Evolutionary conservation across 1,140 invertebrate genomes (phyloP), one percentile per base, ranked within the genome.

Genomic region (Atta texana): DNA sequence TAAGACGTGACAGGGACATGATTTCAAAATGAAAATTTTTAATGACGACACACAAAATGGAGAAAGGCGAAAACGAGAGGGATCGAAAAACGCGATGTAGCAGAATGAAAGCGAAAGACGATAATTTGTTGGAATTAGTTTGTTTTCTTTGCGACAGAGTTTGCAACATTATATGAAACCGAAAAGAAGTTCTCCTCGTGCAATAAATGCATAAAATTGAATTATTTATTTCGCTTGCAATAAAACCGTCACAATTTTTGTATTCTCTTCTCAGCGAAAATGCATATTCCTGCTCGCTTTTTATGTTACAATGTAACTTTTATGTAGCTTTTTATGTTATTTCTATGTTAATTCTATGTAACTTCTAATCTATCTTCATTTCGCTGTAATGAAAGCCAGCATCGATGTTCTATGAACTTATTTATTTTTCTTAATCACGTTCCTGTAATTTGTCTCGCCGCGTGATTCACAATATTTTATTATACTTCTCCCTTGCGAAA

Each of bases 201-300:
- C 18, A 82, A 82, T 72, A 82, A 39, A 61, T 31, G 53, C 39
- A 49, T 31, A 18, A 34, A 61, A 74, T 84, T 84, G 68, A 84
- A 74, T 74, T 39, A 5, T n/a, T 74, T 28, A 57, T 51, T 51
- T 64, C 18, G 59, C 44, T 8, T 53, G 0, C 53, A 16, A 0
- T 51, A 21, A 49, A 44, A 59, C n/a, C 44, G 24, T 61, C 16
- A 14, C 55, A 16, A 39, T 24, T 84, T 84, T 74, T 74, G 8
- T n/a, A 3, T 16, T 8, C 5, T 14, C 34, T 28, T 31, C 7
- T 12, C 16, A 2, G 39, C 44, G 18, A 14, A 28, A 34, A 28
- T 5, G 66, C 66, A 16, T 8, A 28, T 49, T 34, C 68, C 44
- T 8, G 59, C 1, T 68, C 12, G 16, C 55, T 12, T 8, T 84